Evolutionary conservation across 1,140 invertebrate genomes (phyloP), one percentile per base, ranked within the genome.

Genomic region (Aphidius ervi): DNA sequence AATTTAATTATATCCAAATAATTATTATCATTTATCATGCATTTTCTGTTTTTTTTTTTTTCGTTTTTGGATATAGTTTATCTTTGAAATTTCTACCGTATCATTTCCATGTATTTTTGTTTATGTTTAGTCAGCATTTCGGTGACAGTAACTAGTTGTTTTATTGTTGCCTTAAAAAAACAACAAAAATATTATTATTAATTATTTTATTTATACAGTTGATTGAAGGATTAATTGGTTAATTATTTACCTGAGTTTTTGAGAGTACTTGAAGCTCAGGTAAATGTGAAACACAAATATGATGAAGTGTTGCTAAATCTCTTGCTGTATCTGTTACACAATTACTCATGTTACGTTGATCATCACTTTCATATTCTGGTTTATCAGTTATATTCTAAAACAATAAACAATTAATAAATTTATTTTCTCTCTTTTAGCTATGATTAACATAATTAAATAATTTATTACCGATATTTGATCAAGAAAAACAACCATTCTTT

Each of bases 41-140:
- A 16, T 16, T 16, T 16, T 16, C 16, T 0, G 16, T 0, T 16
- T 1, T 16, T 16, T 16, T 16, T 16, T 16, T 16, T 16, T 16
- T 16, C 16, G n/a, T n/a, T 31, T 31, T 31, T 31, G 23, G 23
- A 31, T 31, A 31, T 31, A 31, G 2, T 31, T 31, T 62, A 53
- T 56, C 65, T 45, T 63, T 64, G 70, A 58, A 69, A 71, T 63
- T 70, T 83, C 85, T 91, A 92, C 85, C 90, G 90, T 81, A 95
- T 93, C 92, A 94, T 95, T 82, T 95, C 93, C 72, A 94, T 85
- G 77, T 98, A 97, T 74, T 94, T 95, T 75, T 95, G 89, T 81
- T 97, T 97, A 79, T 97, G 95, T 78, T 97, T 97, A 65, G 89
- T 93, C 69, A 97, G 80, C 93, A 97, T 97, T 75, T 97, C 94